These are phyloP conservation scores for Amblyornis subalaris DNA, from an alignment of 2,113 vertebrate species.

Conservation along the genomic window DNA sequence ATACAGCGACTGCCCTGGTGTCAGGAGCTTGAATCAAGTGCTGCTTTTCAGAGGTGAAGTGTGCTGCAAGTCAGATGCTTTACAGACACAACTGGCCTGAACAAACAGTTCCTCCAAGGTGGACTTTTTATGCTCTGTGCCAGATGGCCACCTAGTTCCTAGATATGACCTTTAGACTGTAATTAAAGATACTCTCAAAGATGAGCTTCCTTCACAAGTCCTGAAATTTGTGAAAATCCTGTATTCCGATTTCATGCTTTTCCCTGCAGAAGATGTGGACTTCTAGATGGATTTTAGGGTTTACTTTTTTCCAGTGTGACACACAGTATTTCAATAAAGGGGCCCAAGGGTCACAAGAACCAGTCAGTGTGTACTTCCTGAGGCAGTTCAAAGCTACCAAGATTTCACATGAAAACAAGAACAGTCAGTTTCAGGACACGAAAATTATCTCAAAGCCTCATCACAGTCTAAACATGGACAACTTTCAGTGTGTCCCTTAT, in stretches of 20 bases:
- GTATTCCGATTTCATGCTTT: background rate
- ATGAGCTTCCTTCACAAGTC: background rate
- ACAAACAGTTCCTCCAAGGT: background rate
- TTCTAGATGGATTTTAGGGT: background rate
- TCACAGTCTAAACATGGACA: background rate
- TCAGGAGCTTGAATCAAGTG: background rate
- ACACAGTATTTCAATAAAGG: background rate
- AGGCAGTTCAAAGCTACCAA: background rate
- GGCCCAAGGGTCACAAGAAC: background rate
- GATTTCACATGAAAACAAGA: background rate
- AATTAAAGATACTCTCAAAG: background rate
- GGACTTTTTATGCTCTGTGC: background rate
- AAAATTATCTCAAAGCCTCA: background rate
- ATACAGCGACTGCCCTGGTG: background rate
- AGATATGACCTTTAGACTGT: background rate
- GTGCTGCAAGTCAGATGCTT: background rate
- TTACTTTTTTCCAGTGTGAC: background rate
- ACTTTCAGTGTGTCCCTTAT: background rate
- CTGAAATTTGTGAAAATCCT: background rate
- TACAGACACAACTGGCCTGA: background rate
- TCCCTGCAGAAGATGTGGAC: background rate
- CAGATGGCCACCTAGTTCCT: background rate
- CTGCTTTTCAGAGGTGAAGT: background rate
- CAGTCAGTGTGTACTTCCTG: background rate
- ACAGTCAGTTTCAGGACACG: background rate